Evolutionary conservation across 2,113 vertebrate species (phyloP), one percentile per base, ranked within the genome.

Genomic region (Helogale parvula): DNA sequence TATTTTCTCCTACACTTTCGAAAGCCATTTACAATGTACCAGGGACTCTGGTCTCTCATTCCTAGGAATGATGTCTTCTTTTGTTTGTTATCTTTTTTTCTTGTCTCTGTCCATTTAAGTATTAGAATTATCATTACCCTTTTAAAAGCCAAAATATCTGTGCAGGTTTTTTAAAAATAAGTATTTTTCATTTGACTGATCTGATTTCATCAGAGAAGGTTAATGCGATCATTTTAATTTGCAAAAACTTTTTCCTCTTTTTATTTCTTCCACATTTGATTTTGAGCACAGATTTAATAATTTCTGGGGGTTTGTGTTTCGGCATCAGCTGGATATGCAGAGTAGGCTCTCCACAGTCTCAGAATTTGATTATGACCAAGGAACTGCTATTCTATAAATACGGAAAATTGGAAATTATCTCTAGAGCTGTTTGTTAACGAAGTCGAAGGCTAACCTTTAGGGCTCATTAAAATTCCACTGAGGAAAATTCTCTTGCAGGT

Each of bases 381-480:
- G 74, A 35, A 35, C 93, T 54, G 4, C 66, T 74, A 85, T 86
- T 94, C 97, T 63, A 31, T 93, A 12, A 83, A 93, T 94, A 79
- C 15, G 0, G 38, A 88, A 90, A 92, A 96, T n/a, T 88, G 92
- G 93, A 91, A 97, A 98, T 93, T 27, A 91, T 90, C 97, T 13
- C 96, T 41, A 47, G 80, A 93, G 72, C 94, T 29, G 77, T 97
- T 97, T 98, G 88, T 97, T 98, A 98, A 97, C 33, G 54, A 98
- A 97, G 97, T 97, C 47, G 3, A 95, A 97, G 69, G 94, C 96
- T 93, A 98, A 97, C 98, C 98, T 98, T 98, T 97, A 86, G 54
- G 92, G 72, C 90, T 98, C 95, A 97, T 98, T 97, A 97, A 87
- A 92, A 97, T 98, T 97, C 97, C 82, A 7, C 94, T 7, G 88